phyloP scores from a whole-genome alignment of 2,888 invertebrate genomes.

The Drosophila ustulata region DNA sequence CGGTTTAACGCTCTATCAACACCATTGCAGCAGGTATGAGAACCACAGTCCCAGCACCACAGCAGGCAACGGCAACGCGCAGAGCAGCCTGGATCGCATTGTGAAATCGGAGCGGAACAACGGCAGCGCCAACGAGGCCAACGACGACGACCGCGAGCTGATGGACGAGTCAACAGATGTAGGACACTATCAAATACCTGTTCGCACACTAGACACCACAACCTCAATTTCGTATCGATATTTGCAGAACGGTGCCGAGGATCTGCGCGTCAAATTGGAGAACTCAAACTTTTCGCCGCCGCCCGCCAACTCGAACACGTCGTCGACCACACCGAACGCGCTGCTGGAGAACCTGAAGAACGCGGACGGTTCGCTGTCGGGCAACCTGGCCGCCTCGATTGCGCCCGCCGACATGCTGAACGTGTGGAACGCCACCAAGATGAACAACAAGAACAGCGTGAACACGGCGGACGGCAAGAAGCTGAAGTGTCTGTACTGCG shows the following conservation, averaged over 20 bases:
- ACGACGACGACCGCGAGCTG: constrained; percentile 84
- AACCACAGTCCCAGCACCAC: constrained; percentile 85
- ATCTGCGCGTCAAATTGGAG: constrained; percentile 90
- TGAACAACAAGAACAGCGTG: constrained; percentile 90
- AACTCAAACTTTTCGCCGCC: constrained; percentile 87
- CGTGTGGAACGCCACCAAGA: constrained; percentile 88
- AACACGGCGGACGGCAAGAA: constrained; percentile 95
- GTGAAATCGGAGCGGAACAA: constrained; percentile 85
- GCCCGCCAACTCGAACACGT: constrained; percentile 87
- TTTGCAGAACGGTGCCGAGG: constrained; percentile 86
- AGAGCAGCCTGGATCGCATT: constrained; percentile 78
- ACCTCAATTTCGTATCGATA: not conserved
- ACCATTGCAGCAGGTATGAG: constrained; percentile 83
- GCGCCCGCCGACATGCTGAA: constrained; percentile 87
- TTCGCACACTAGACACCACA: not conserved
- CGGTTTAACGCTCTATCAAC: not conserved
- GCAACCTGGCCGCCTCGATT: constrained; percentile 84
- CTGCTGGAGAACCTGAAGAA: constrained; percentile 83
- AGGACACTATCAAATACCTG: constrained; percentile 11
- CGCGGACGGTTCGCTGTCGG: constrained; percentile 82
- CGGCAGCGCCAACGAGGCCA: constrained; percentile 84
- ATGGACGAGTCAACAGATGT: constrained; percentile 85
- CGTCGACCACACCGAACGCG: constrained; percentile 86
- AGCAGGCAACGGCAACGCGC: constrained; percentile 79
- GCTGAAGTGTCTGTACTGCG: constrained; percentile 96